These are phyloP conservation scores for Bembecia ichneumoniformis DNA, from an alignment of 2,888 invertebrate species.

Conservation along the genomic window DNA sequence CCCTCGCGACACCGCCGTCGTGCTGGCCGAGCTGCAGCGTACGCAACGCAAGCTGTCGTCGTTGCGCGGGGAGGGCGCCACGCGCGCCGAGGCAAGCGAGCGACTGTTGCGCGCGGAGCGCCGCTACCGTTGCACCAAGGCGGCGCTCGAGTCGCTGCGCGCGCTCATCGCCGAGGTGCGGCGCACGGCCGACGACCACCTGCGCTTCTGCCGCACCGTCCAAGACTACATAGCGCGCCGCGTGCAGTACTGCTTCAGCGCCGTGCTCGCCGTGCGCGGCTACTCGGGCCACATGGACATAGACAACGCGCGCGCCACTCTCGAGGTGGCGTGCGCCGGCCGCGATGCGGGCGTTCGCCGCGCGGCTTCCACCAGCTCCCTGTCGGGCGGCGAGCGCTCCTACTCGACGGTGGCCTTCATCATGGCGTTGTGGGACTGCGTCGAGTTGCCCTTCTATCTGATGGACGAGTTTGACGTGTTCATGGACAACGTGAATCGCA, in stretches of 20 bases:
- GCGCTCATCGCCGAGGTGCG: constrained; percentile 45
- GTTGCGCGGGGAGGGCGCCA: constrained; percentile 44
- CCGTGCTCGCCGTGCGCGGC: constrained; percentile 67
- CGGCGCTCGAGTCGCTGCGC: constrained; percentile 26
- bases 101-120: constrained; percentile 32
- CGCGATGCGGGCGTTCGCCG: constrained; percentile 28
- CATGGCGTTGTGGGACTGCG: constrained; percentile 92
- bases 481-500: constrained; percentile 91
- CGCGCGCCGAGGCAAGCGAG: constrained; percentile 42
- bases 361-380: constrained; percentile 66
- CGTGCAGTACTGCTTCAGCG: constrained; percentile 65
- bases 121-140: constrained; percentile 31
- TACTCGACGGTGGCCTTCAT: constrained; percentile 96
- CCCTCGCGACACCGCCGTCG: constrained; percentile 46
- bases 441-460: constrained; percentile 92
- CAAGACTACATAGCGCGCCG: constrained; percentile 55
- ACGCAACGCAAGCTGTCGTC: constrained; percentile 48
- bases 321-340: constrained; percentile 45
- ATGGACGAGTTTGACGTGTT: constrained; percentile 98
- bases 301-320: constrained; percentile 30
- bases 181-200: constrained; percentile 39
- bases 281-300: constrained; percentile 75
- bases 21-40: constrained; percentile 53
- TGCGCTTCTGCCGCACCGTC: constrained; percentile 45
- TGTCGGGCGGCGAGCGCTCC: constrained; percentile 96